Percentiles rank a stretch among this genome's conserved stretches.
These are phyloP conservation scores for Nemoura dubitans DNA, from an alignment of 2,888 invertebrate species.

Conservation along the genomic window DNA sequence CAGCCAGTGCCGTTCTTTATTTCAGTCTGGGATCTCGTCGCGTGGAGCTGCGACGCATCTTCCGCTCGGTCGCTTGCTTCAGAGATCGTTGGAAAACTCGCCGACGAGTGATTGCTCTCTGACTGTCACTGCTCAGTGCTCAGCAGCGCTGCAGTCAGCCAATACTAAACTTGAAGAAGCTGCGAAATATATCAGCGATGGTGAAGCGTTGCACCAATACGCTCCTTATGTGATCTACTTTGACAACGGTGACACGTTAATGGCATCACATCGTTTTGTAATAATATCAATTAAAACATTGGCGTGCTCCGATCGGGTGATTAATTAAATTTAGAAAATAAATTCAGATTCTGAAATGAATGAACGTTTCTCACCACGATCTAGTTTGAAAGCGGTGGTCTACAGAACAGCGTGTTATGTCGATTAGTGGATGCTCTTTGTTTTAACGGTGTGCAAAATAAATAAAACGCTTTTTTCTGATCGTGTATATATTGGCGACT, in stretches of 20 bases:
- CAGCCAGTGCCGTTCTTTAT: not conserved
- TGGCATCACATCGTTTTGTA: not conserved
- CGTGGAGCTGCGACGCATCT: no score
- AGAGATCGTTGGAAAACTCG: not conserved
- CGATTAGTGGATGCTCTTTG: not conserved
- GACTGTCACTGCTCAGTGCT: not conserved
- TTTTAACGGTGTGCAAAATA: not conserved
- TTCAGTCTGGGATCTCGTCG: not conserved
- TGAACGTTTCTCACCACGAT: not conserved
- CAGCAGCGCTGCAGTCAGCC: not conserved
- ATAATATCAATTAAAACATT: not conserved
- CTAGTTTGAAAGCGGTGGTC: not conserved
- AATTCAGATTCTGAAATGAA: not conserved
- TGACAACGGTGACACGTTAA: not conserved
- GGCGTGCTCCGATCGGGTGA: not conserved
- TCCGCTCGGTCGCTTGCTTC: not conserved
- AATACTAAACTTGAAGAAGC: slow-evolving; percentile 13
- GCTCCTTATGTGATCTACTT: not conserved
- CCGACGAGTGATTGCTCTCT: not conserved
- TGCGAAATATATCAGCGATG: not conserved
- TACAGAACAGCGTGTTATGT: no score
- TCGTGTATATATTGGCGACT: not conserved
- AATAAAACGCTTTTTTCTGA: not conserved
- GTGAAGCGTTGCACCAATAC: not conserved
- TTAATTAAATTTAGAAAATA: not conserved